Conservation (phyloP, 2,888 invertebrate species). For the Xestia c-nigrum region DNA sequence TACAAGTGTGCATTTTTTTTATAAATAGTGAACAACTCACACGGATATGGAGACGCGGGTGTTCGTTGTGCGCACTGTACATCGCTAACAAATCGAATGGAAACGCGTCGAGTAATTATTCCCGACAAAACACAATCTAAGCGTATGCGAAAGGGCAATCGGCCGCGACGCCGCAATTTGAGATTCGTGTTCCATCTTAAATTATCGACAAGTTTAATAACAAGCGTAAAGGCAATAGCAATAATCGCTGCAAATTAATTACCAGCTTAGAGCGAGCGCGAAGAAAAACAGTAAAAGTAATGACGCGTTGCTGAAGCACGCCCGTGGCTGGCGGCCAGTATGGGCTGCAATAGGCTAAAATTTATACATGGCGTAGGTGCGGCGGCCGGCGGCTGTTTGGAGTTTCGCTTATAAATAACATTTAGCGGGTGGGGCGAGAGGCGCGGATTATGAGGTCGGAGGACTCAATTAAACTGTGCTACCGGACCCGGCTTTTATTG, state of each 20-base stretch:
- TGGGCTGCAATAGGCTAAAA: conserved; percentile 83
- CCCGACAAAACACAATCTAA: conserved; percentile 82
- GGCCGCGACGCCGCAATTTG: conserved; percentile 86
- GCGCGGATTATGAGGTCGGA: conserved; percentile 89
- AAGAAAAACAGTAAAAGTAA: conserved; percentile 85
- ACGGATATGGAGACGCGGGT: conserved; percentile 77
- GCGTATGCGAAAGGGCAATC: conserved; percentile 82
- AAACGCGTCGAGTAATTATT: conserved; percentile 80
- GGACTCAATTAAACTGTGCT: conserved; percentile 90
- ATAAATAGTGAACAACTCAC: conserved; percentile 75
- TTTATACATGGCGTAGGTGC: conserved; percentile 78
- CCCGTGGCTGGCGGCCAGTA: conserved; percentile 66
- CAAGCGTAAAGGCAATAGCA: conserved; percentile 85
- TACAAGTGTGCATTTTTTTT: conserved; percentile 4
- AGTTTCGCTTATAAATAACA: conserved; percentile 89
- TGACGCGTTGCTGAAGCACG: conserved; percentile 76
- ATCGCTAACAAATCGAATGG: conserved; percentile 82
- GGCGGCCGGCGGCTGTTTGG: conserved; percentile 78
- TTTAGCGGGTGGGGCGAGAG: conserved; percentile 86
- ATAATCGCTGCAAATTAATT: conserved; percentile 88
- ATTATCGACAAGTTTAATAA: conserved; percentile 89
- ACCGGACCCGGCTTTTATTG: conserved; percentile 88
- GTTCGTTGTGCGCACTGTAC: conserved; percentile 79
- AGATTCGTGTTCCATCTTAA: conserved; percentile 87
- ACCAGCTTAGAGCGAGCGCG: conserved; percentile 80